Evolutionary conservation across 2,113 vertebrate species (phyloP), one percentile per base, ranked within the genome.

Genomic region (Coturnix japonica): DNA sequence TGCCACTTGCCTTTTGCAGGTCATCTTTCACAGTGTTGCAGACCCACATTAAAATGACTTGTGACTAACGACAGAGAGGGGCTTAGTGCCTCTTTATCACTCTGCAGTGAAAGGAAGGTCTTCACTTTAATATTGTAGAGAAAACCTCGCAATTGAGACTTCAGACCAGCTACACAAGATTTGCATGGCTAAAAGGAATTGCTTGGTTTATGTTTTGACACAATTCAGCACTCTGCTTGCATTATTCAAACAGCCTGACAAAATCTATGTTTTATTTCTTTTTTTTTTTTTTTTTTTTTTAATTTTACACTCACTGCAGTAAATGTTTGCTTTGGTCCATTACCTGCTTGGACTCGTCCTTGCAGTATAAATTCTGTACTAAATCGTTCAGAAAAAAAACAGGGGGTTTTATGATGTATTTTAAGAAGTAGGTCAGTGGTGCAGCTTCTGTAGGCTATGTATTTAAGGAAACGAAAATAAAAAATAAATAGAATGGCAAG

Each of bases 1-100:
- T 93, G 82, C 75, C 79, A 39, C 47, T 78, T 88, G 75, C 67
- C 81, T 81, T 83, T 65, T 61, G 87, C 71, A 81, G 95, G 95
- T 91, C 81, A 67, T 71, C 94, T 90, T 94, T 93, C 79, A 81
- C 78, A 7, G 57, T 69, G 81, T 86, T 93, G 70, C 78, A 89
- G 89, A 86, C 83, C 95, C 89, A 90, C 77, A 94, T 93, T 90
- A 91, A 88, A 95, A 95, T 88, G 96, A 85, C 78, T 95, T 89
- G 78, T 82, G 87, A 73, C 85, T 93, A 82, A 94, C 82, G 80
- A 86, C 83, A 61, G 31, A 96, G 78, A 63, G 74, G 46, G 60
- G 79, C 74, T 89, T 90, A 85, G 90, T 72, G 60, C 65, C 90
- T 84, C 84, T 89, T 90, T 81, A 79, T 81, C 87, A 78, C 88